Evolutionary conservation across 2,888 invertebrate genomes (phyloP), one percentile per base, ranked within the genome.

Genomic region (Leptinotarsa juncta): DNA sequence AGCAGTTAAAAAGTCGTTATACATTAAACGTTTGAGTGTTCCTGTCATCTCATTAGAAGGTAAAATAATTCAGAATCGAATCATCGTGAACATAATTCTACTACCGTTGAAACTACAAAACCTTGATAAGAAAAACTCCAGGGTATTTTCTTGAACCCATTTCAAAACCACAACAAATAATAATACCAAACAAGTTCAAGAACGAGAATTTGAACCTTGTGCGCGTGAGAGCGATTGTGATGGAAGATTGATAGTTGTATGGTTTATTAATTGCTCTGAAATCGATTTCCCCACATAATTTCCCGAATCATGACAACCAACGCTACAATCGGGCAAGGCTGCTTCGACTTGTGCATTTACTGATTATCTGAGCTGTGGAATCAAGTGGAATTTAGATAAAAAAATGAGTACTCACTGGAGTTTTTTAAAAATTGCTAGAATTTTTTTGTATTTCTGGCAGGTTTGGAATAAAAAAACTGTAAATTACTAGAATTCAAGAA

Each of bases 131-230:
- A 49, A 16, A 16, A 66, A 16, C 4, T 62, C 4, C 62, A 7
- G 16, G 26, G 32, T 32, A 32, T 62, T 42, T 5, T 32, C 62
- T 62, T 62, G 16, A 60, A 60, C 20, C 3, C 62, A 10, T 62
- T 62, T 18, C 62, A 62, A 62, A 62, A 18, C 4, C 12, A 23
- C 32, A 62, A 62, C 12, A 62, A 42, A 62, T n/a, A 10, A 62
- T 62, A 62, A 62, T 42, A 32, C 42, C 4, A n/a, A 26, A 16
- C 32, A 42, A 62, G 62, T 62, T 42, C 62, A 62, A n/a, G 62
- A 62, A 5, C 62, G n/a, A 16, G n/a, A 32, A 62, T n/a, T 7
- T 20, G 23, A 23, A 57, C 57, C 57, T 57, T 57, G 57, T 23
- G 57, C 23, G 26, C 57, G 23, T 57, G 15, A 26, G 26, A 57